A percentile compares a stretch with the other conserved stretches of the same genome.
Conservation (phyloP, 2,888 invertebrate genomes). For the Mamestra brassicae region DNA sequence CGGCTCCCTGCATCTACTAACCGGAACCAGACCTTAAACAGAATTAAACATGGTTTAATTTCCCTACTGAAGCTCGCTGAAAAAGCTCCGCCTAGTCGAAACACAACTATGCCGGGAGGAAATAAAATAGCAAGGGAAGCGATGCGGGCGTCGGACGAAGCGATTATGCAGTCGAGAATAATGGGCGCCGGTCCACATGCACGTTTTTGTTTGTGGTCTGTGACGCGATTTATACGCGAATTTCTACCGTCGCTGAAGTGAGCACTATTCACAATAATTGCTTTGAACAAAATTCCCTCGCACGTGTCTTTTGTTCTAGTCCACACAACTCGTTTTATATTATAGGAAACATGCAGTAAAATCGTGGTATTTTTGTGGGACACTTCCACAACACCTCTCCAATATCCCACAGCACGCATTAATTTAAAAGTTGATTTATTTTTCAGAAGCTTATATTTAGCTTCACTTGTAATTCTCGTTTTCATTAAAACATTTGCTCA, state of each 20-base stretch:
- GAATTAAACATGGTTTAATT: slow-evolving; percentile 90
- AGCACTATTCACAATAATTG: slow-evolving; percentile 90
- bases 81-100: slow-evolving; percentile 88
- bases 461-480: neutral
- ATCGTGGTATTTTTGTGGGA: slow-evolving; percentile 39
- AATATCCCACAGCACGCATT: neutral
- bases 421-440: neutral
- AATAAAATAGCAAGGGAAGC: slow-evolving; percentile 90
- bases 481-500: neutral
- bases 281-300: slow-evolving; percentile 87
- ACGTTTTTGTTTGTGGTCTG: slow-evolving; percentile 91
- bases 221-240: slow-evolving; percentile 91
- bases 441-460: neutral
- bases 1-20: slow-evolving; percentile 82
- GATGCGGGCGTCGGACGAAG: slow-evolving; percentile 91
- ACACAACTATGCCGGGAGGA: slow-evolving; percentile 89
- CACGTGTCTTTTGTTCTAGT: slow-evolving; percentile 82
- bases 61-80: slow-evolving; percentile 81
- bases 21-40: slow-evolving; percentile 89
- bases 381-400: neutral
- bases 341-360: slow-evolving; percentile 46
- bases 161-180: slow-evolving; percentile 91
- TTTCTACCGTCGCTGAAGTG: slow-evolving; percentile 90
- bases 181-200: slow-evolving; percentile 90
- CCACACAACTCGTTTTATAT: slow-evolving; percentile 46